Conservation (phyloP, 1,140 invertebrate species). For the Yoshiicerus persimilis region DNA sequence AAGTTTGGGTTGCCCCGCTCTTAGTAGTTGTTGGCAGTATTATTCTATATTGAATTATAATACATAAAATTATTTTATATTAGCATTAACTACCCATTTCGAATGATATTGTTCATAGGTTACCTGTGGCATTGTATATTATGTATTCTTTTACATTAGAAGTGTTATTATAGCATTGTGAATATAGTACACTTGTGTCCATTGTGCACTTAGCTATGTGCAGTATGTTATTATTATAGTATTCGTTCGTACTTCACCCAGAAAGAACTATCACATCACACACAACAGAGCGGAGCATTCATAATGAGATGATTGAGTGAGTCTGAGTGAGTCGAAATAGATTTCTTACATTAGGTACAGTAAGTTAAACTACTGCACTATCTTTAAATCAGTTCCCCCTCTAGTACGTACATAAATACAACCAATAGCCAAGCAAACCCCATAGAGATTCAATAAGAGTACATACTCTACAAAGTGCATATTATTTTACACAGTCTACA, state of each 20-base stretch:
- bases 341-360: not conserved
- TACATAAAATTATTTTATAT: no score
- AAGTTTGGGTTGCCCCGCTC: not conserved
- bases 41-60: not conserved
- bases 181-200: not conserved
- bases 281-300: not conserved
- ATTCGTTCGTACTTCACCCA: slow-evolving; percentile 11
- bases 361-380: not conserved
- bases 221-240: not conserved
- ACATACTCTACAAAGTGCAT: no score
- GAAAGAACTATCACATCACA: not conserved
- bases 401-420: no score
- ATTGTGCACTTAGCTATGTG: not conserved
- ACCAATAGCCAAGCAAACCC: no score
- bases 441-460: not conserved
- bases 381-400: not conserved
- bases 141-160: no score
- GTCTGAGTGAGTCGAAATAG: not conserved
- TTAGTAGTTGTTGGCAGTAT: not conserved
- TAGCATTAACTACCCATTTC: no score
- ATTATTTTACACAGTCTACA: not conserved
- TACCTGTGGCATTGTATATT: not conserved
- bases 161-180: not conserved
- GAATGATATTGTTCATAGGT: no score
- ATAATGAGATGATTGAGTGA: slow-evolving; percentile 13